Evolutionary conservation across 2,797 vertebrate species (phyloP).

Genomic region (Brachyrhaphis roseni): DNA sequence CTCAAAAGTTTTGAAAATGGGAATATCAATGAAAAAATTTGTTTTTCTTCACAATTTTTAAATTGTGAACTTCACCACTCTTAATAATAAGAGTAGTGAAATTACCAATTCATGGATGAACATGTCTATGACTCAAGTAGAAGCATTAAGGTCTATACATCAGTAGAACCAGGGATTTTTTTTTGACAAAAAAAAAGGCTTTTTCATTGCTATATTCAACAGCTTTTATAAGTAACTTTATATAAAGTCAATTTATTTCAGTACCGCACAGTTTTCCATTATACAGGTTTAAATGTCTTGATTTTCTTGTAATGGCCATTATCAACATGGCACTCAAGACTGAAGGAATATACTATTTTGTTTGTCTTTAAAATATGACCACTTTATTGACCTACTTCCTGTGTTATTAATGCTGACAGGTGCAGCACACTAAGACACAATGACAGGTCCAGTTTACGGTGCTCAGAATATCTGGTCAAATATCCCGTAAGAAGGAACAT

Average conservation of each 20-base stretch:
- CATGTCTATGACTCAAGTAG: background rate
- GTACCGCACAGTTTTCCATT: background rate
- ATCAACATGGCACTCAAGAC: background rate
- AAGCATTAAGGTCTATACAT: background rate
- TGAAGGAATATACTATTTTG: background rate
- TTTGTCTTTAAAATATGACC: constrained; percentile 32
- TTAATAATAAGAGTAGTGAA: background rate
- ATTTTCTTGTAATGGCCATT: background rate
- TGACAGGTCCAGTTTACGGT: constrained; percentile 70
- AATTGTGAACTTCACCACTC: too few species aligned
- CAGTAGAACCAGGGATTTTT: too few species aligned
- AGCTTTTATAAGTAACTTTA: background rate
- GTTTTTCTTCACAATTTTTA: background rate
- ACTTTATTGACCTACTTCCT: constrained; percentile 45
- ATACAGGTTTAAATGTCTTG: background rate
- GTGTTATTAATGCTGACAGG: constrained; percentile 66
- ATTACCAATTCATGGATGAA: background rate
- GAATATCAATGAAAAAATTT: background rate
- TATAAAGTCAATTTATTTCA: background rate
- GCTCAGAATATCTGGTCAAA: constrained; percentile 62
- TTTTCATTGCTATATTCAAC: too few species aligned
- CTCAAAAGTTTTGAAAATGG: background rate
- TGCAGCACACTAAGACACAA: constrained; percentile 64
- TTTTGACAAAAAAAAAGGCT: too few species aligned
- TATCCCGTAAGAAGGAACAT: constrained; percentile 36